These are phyloP conservation scores for Apis cerana DNA, from an alignment of 1,140 invertebrate genomes.

Conservation along the genomic window DNA sequence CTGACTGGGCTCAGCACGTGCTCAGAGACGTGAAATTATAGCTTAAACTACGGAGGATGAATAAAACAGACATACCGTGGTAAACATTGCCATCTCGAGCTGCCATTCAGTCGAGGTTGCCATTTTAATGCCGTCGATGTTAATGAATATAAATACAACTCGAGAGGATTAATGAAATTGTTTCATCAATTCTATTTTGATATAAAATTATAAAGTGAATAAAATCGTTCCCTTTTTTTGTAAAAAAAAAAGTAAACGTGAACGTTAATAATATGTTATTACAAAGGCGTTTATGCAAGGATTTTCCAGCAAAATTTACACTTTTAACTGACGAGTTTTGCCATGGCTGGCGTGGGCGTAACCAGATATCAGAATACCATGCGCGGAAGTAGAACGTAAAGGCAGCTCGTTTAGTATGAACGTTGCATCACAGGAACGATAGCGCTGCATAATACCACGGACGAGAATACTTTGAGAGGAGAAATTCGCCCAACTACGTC, in stretches of 20 bases:
- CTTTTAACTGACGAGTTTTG: constrained; percentile 8
- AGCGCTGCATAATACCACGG: constrained; percentile 32
- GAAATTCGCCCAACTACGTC: neutral
- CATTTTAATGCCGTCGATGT: neutral
- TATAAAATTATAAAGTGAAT: too few species aligned
- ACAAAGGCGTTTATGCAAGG: neutral
- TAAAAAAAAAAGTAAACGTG: neutral
- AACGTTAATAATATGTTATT: neutral
- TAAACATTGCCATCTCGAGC: neutral
- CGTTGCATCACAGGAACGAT: constrained; percentile 41
- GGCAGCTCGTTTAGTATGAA: constrained; percentile 51
- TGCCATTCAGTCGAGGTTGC: neutral
- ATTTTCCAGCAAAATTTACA: constrained; percentile 31
- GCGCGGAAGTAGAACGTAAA: constrained; percentile 56
- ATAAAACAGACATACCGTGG: constrained; percentile 29
- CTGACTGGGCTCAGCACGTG: constrained; percentile 15
- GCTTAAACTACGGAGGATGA: constrained; percentile 45
- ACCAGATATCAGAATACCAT: constrained; percentile 45
- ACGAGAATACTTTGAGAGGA: constrained; percentile 6
- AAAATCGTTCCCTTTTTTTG: neutral
- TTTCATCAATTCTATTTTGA: too few species aligned
- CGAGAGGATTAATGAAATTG: too few species aligned
- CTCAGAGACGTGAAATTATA: constrained; percentile 44
- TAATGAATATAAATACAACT: too few species aligned
- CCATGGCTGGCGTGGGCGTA: constrained; percentile 20